These are phyloP conservation scores for Hedychridium roseum DNA, from an alignment of 2,888 invertebrate species.

Conservation along the genomic window DNA sequence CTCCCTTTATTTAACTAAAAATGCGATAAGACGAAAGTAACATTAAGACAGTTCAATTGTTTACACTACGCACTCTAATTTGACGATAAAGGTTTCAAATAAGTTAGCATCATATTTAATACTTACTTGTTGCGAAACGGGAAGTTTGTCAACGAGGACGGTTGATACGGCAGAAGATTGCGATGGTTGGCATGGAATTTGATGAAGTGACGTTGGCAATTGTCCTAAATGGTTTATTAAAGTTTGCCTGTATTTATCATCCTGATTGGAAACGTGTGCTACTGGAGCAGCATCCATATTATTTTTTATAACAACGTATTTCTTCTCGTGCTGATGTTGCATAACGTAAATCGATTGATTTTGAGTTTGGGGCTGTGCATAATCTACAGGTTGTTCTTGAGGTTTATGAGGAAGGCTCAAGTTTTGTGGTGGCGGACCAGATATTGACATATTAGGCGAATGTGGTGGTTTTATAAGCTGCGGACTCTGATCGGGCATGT, in stretches of 20 bases:
- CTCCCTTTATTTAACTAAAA: conserved; percentile 51
- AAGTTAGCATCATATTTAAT: too few relatives aligned
- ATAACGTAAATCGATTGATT: conserved; percentile 51
- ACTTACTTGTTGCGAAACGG: conserved; percentile 53
- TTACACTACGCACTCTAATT: too few relatives aligned
- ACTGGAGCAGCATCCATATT: conserved; percentile 58
- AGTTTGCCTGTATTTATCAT: conserved; percentile 56
- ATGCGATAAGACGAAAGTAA: conserved; percentile 10
- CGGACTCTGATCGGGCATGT: conserved; percentile 48
- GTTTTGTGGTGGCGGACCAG: conserved; percentile 48
- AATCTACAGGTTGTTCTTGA: conserved; percentile 55
- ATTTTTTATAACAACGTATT: conserved; percentile 71
- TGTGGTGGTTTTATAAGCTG: conserved; percentile 51
- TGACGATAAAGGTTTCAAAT: too few relatives aligned
- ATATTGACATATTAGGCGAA: conserved; percentile 51
- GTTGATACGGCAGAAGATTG: conserved; percentile 51
- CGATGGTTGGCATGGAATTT: conserved; percentile 51
- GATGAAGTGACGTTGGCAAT: conserved; percentile 45
- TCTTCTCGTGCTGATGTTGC: conserved; percentile 68
- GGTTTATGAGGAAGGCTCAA: conserved; percentile 51
- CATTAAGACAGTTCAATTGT: too few relatives aligned
- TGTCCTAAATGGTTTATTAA: conserved; percentile 54
- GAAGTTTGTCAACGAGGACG: conserved; percentile 53
- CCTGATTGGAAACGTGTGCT: conserved; percentile 63
- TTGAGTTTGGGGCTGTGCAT: conserved; percentile 49